These are phyloP conservation scores for Tiphia femorata DNA, from an alignment of 2,888 invertebrate genomes.

Conservation along the genomic window DNA sequence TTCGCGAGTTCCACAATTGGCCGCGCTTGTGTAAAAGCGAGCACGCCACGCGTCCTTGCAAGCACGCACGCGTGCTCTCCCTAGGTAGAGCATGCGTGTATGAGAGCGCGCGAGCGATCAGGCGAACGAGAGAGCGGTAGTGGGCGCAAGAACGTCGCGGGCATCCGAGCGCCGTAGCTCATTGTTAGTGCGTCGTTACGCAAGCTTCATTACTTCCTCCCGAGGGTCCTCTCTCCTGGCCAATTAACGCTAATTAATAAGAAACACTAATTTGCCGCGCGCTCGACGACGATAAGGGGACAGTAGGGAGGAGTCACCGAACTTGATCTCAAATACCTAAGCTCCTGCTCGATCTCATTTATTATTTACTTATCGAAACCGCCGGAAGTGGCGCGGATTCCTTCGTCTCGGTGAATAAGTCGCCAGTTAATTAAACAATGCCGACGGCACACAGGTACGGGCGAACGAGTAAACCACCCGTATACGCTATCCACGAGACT, in stretches of 20 bases:
- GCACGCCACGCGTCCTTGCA: too few relatives aligned
- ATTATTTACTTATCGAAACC: neutral
- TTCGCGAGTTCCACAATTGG: too few relatives aligned
- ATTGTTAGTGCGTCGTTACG: constrained; percentile 25
- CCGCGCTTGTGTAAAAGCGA: too few relatives aligned
- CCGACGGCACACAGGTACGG: too few relatives aligned
- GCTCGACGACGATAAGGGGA: too few relatives aligned
- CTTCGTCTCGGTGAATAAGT: too few relatives aligned
- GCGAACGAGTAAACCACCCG: too few relatives aligned
- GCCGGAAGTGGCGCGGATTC: neutral
- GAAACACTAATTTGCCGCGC: constrained; percentile 19
- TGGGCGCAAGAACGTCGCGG: constrained; percentile 8
- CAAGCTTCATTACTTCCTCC: constrained; percentile 25
- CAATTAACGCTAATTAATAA: constrained; percentile 26
- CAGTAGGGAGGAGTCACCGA: constrained; percentile 7
- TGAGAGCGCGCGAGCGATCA: constrained; percentile 15
- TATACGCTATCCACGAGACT: too few relatives aligned
- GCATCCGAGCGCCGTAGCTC: constrained; percentile 1
- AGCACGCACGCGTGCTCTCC: too few relatives aligned
- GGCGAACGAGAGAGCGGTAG: constrained; percentile 7
- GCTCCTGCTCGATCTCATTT: neutral
- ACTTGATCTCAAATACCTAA: constrained; percentile 10
- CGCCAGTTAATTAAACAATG: too few relatives aligned
- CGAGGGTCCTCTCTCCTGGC: neutral
- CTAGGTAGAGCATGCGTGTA: too few relatives aligned